Evolutionary conservation across 1,140 invertebrate genomes (phyloP), one percentile per base, ranked within the genome.

Genomic region (Tetramorium alpestre): DNA sequence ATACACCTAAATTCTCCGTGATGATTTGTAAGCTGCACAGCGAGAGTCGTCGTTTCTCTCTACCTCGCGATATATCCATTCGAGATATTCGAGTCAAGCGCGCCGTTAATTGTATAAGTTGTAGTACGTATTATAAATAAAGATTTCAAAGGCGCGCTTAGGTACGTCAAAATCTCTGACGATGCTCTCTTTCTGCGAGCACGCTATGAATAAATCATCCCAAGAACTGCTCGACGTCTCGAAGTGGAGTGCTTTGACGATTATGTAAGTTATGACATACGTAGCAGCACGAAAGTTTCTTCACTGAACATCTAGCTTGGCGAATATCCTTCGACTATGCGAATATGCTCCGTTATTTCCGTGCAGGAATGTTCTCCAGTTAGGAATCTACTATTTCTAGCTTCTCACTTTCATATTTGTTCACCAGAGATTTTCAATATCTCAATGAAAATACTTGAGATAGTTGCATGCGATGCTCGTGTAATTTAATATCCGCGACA

Each of bases 401-500:
- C 13, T 41, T 47, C 11, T 16, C 47, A 64, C 3, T 13, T 82
- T 16, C 3, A 7, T 41, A 7, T 28, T 25, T 41, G 41, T 28
- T 47, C 6, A 6, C 33, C 1, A n/a, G 16, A 70, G 8, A 56
- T 73, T 60, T 4, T 69, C n/a, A 0, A 73, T 75, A 25, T 47
- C n/a, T 25, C 38, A 38, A 73, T 62, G 6, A 54, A 84, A 60
- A 75, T 25, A 33, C 16, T 10, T 58, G 18, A 28, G n/a, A 47
- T 38, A 3, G 13, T 16, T 33, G 28, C 18, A 28, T 33, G 51
- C 18, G 16, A 28, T 38, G 51, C 47, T 44, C 22, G 11, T 33
- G n/a, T 38, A 38, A 60, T 75, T 82, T 47, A 82, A 70, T 7
- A 25, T 82, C 18, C 25, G 18, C 22, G 25, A 60, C n/a, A 44